Evolutionary conservation across 2,888 invertebrate genomes (phyloP), one percentile per base, ranked within the genome.

Genomic region (Taphrorychus bicolor): DNA sequence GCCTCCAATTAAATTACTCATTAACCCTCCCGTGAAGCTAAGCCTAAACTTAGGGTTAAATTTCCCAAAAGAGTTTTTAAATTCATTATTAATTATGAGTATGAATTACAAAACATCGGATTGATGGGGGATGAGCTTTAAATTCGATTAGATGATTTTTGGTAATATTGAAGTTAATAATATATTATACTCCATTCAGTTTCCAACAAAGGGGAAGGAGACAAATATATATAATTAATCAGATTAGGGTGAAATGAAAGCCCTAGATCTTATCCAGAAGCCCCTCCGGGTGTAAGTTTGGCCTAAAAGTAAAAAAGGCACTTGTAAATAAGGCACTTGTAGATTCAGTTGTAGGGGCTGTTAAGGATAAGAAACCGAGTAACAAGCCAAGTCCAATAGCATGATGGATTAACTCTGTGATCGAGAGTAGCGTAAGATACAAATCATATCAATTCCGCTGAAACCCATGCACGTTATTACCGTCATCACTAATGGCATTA

Each of bases 401-500:
- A n/a, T n/a, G n/a, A n/a, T n/a, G n/a, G n/a, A n/a, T n/a, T n/a
- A n/a, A n/a, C n/a, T n/a, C n/a, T n/a, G n/a, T n/a, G n/a, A n/a
- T n/a, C n/a, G n/a, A n/a, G n/a, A n/a, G n/a, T n/a, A n/a, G n/a
- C n/a, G n/a, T 11, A 32, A 32, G 32, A 9, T 11, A 32, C n/a
- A 22, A 51, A 19, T 51, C 21, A 19, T 17, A 21, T 51, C 51
- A 14, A 32, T 23, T 17, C 22, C 21, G 45, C 21, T 42, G 58
- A 58, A 42, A 58, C 42, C 14, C 14, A n/a, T n/a, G n/a, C n/a
- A 16, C 42, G 48, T 58, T 42, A 58, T 58, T 21, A 63, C 32
- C 48, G 23, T 22, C 60, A 24, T 45, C 51, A 2, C 42, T 58
- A 64, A 56, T 64, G 58, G 51, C 52, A 52, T 64, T 64, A 64